These are phyloP conservation scores for Drosophila neotestacea DNA, from an alignment of 2,888 invertebrate species.

Conservation along the genomic window DNA sequence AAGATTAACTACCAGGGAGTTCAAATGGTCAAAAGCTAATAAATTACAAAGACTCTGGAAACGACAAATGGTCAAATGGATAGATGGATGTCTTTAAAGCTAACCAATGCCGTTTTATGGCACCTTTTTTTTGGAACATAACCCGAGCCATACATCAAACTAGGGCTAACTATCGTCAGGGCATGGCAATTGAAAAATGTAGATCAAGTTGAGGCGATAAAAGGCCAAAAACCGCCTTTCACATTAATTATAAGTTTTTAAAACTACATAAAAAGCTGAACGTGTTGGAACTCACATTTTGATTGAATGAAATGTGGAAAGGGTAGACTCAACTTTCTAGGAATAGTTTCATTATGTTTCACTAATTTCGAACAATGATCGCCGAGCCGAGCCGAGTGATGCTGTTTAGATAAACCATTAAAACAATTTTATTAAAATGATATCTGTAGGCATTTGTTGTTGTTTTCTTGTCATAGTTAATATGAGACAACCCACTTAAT, in stretches of 20 bases:
- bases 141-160: slow-evolving; percentile 41
- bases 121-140: slow-evolving; percentile 49
- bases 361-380: slow-evolving; percentile 53
- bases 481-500: slow-evolving; percentile 52
- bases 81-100: slow-evolving; percentile 39
- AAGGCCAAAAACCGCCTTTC: slow-evolving; percentile 59
- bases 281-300: slow-evolving; percentile 65
- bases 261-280: slow-evolving; percentile 57
- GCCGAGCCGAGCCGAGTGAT: background rate
- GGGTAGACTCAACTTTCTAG: slow-evolving; percentile 42
- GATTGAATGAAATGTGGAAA: slow-evolving; percentile 62
- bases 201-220: slow-evolving; percentile 74
- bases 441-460: slow-evolving; percentile 23
- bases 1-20: slow-evolving; percentile 63
- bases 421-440: slow-evolving; percentile 70
- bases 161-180: slow-evolving; percentile 15
- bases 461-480: slow-evolving; percentile 27
- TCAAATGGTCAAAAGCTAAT: slow-evolving; percentile 71
- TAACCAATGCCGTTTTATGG: slow-evolving; percentile 59
- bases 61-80: slow-evolving; percentile 16
- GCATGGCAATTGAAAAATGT: slow-evolving; percentile 66
- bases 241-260: slow-evolving; percentile 80
- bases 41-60: slow-evolving; percentile 53
- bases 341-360: slow-evolving; percentile 76
- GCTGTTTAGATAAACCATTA: slow-evolving; percentile 61